Conservation (phyloP, 2,888 invertebrate species). For the Aphodius granarius region DNA sequence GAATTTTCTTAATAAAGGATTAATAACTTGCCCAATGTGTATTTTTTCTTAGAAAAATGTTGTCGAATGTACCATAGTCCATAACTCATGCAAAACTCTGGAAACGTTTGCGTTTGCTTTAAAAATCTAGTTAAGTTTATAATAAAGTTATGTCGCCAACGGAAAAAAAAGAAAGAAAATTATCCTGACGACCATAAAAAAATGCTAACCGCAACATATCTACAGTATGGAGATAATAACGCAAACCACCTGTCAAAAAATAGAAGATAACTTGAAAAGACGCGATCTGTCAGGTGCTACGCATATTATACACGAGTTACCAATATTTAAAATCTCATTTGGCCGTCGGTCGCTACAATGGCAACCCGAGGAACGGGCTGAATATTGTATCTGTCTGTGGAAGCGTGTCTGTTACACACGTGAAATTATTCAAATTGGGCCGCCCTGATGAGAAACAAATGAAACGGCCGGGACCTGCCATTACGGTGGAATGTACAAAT, state of each 20-base stretch:
- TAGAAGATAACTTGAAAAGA: not conserved
- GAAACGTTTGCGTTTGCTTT: no score
- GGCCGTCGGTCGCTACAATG: not conserved
- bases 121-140: no score
- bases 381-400: slow-evolving; percentile 7
- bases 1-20: not conserved
- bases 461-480: slow-evolving; percentile 44
- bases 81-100: no score
- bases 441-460: slow-evolving; percentile 48
- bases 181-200: not conserved
- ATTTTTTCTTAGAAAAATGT: no score
- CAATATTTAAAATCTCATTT: slow-evolving; percentile 12
- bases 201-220: slow-evolving; percentile 2
- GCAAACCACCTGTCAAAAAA: not conserved
- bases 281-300: slow-evolving; percentile 8
- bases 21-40: not conserved
- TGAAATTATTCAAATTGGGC: slow-evolving; percentile 47
- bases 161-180: no score
- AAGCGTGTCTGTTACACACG: slow-evolving; percentile 27
- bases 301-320: not conserved
- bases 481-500: slow-evolving; percentile 47
- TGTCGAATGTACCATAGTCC: no score
- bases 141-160: no score
- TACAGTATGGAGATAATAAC: not conserved
- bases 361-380: not conserved